Conservation (phyloP, 2,113 vertebrate genomes). For the Hypocryptadius cinnamomeus region DNA sequence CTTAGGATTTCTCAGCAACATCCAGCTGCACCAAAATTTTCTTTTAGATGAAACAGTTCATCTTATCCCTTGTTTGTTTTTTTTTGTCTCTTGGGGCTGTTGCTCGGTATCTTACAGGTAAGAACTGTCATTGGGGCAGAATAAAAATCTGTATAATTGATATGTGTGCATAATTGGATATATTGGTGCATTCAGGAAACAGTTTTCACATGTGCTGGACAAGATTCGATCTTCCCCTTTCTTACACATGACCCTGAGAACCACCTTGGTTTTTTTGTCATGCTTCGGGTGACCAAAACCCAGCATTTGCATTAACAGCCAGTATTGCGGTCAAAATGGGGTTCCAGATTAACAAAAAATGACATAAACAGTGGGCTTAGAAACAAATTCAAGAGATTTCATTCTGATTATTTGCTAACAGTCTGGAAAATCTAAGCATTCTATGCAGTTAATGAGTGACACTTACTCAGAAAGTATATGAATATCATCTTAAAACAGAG, state of each 20-base stretch:
- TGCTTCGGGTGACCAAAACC: not conserved
- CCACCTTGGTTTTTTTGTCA: not conserved
- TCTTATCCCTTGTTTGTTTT: not conserved
- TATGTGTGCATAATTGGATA: not conserved
- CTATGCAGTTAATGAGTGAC: not conserved
- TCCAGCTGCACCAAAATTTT: not conserved
- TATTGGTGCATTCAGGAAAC: not conserved
- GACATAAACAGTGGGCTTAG: not conserved
- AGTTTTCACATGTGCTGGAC: not conserved
- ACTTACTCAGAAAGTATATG: rapidly evolving
- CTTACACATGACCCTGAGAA: not conserved
- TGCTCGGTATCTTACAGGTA: not conserved
- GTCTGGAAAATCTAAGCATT: not conserved
- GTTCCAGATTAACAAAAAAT: not conserved
- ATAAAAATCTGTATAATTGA: not conserved
- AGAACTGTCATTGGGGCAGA: not conserved
- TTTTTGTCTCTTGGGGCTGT: not conserved
- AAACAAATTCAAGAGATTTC: not conserved
- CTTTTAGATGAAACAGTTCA: not conserved
- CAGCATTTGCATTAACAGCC: not conserved
- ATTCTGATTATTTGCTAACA: not conserved
- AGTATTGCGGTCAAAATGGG: not conserved
- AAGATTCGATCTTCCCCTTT: not conserved
- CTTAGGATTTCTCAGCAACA: not conserved
- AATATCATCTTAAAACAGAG: not conserved